Evolutionary conservation across 2,888 invertebrate genomes (phyloP), one percentile per base, ranked within the genome.

Genomic region (Sipunculus nudus): DNA sequence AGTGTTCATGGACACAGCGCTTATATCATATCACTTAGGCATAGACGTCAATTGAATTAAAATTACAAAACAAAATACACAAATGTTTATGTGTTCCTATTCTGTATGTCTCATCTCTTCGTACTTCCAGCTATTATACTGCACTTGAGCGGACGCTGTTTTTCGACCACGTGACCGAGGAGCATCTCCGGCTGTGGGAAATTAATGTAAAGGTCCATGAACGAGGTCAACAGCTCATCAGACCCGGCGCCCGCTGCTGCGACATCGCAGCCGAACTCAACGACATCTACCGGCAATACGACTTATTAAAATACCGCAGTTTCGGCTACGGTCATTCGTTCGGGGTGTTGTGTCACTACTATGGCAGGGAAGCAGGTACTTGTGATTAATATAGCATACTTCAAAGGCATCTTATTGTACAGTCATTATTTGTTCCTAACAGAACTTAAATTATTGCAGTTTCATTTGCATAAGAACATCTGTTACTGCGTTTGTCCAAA

Each of bases 321-420:
- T 65, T 65, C 35, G 65, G 65, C 38, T 65, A 65, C 40, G 65
- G 65, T 5, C 65, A 65, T 32, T 63, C 62, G 8, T 65, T 65
- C 56, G 65, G 65, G 2, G 31, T 45, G 19, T 47, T 65, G 29
- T 47, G 59, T 46, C 65, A 65, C 48, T 65, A 65, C 40, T 65
- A 62, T 35, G 65, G 65, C 26, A 43, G 65, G 2, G 65, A 65
- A 55, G 58, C 54, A 31, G 65, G 65, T 65, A 28, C 56, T 43
- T 43, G 25, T 13, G n/a, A n/a, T n/a, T n/a, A n/a, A n/a, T n/a
- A n/a, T n/a, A n/a, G n/a, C n/a, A n/a, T n/a, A n/a, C n/a, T n/a
- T n/a, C n/a, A n/a, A n/a, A n/a, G n/a, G n/a, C n/a, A n/a, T n/a
- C n/a, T n/a, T n/a, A n/a, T n/a, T n/a, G n/a, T n/a, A n/a, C n/a